Evolutionary conservation across 2,113 vertebrate genomes (phyloP).

Genomic region (Pimephales promelas): DNA sequence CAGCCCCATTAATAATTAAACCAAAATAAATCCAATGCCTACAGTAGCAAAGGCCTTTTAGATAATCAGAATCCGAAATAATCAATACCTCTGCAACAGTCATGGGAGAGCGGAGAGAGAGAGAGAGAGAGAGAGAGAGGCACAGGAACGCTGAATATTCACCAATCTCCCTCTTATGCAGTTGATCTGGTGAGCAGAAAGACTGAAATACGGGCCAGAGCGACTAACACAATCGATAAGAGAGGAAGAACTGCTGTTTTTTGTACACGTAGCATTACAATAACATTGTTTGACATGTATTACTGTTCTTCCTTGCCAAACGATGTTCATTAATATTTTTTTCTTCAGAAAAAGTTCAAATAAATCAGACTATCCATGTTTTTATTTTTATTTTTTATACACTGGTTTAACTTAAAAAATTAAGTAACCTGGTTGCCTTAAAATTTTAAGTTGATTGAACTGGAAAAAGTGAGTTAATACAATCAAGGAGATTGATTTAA

Average conservation of each 20-base stretch:
- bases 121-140: conserved; percentile 28
- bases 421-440: too few relatives aligned
- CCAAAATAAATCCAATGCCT: conserved; percentile 80
- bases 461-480: too few relatives aligned
- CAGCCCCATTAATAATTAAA: conserved; percentile 87
- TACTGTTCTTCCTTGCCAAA: too few relatives aligned
- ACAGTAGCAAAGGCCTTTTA: conserved; percentile 84
- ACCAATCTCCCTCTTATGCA: neutral
- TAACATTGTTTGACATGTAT: neutral
- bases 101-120: conserved; percentile 55
- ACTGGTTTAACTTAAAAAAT: too few relatives aligned
- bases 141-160: conserved; percentile 62
- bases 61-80: conserved; percentile 86
- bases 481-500: too few relatives aligned
- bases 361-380: too few relatives aligned
- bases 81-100: conserved; percentile 85
- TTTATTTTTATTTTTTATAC: too few relatives aligned
- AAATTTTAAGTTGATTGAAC: too few relatives aligned
- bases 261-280: neutral
- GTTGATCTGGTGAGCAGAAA: conserved; percentile 15
- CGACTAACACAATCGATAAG: neutral
- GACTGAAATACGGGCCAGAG: neutral
- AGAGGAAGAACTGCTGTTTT: neutral
- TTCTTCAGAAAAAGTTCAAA: neutral
- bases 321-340: neutral